These are phyloP conservation scores for Scytalopus superciliaris DNA, from an alignment of 2,113 vertebrate genomes.

Conservation along the genomic window DNA sequence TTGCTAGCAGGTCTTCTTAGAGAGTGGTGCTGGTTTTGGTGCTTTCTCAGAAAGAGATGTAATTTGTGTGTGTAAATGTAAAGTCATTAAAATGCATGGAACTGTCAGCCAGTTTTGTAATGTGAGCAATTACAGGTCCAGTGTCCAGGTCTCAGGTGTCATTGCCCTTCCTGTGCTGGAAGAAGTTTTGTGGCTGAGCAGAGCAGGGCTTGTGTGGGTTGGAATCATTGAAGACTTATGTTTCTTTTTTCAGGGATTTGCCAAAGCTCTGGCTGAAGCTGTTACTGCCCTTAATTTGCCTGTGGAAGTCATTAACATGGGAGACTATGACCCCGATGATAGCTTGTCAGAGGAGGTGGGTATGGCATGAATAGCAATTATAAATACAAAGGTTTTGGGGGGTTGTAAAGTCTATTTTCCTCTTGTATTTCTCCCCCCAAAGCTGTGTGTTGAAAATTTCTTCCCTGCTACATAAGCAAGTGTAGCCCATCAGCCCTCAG, in stretches of 20 bases:
- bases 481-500: not conserved
- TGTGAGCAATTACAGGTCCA: not conserved
- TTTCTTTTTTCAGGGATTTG: constrained; percentile 81
- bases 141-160: not conserved
- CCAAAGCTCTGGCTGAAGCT: constrained; percentile 77
- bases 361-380: not conserved
- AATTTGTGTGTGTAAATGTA: not conserved
- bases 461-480: not conserved
- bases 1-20: not conserved
- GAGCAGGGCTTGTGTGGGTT: not conserved
- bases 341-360: constrained; percentile 87
- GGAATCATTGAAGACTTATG: not conserved
- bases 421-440: not conserved
- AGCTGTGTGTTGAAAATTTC: not conserved
- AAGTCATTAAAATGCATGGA: not conserved
- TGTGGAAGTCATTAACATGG: constrained; percentile 81
- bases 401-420: not conserved
- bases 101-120: not conserved
- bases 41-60: not conserved
- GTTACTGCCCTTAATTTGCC: constrained; percentile 73
- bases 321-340: constrained; percentile 91
- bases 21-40: not conserved
- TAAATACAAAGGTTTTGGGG: not conserved
- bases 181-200: not conserved
- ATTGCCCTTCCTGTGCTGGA: not conserved